Evolutionary conservation across 2,113 vertebrate genomes (phyloP), one percentile per base, ranked within the genome.

Genomic region (Rhagologus leucostigma): DNA sequence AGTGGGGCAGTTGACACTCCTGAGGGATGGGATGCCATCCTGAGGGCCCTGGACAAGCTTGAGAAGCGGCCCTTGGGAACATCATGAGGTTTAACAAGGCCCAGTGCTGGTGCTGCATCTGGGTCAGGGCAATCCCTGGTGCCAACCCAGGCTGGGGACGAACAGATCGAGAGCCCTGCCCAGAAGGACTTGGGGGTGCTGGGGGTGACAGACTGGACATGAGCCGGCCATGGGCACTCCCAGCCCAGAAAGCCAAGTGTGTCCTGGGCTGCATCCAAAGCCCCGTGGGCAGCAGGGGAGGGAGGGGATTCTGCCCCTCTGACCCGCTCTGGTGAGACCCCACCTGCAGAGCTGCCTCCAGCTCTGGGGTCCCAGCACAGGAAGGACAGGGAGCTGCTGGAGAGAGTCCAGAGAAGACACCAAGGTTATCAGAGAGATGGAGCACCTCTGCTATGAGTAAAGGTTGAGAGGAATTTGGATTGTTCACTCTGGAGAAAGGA

Each of bases 401-500:
- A 60, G 33, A 39, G 22, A 69, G 63, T 1, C 5, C 84, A 86
- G 71, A 68, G 73, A 22, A 77, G 55, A n/a, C 11, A 69, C 12
- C 33, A 39, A 60, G 23, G 12, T 10, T 18, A 33, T 19, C 15
- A 52, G 18, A 29, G 17, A 22, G 5, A 11, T 13, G 19, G 10
- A 44, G 42, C 42, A 53, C 1, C 46, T 69, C 55, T 46, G 0
- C 17, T 35, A 1, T 5, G 15, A 4, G 2, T 2, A 33, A 60
- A 53, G 23, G 13, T 12, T 77, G 63, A 44, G 46, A 7, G 52
- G 6, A 62, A 60, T 3, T 8, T 15, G 14, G 5, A 5, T 62
- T 62, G 13, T 41, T n/a, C 5, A 30, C 13, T 16, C 20, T 35
- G 30, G 16, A 41, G n/a, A 70, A 70, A 16, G 37, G 41, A 47